Base-by-base conservation (phyloP, 2,888 invertebrate genomes). In the Volucella zonaria region DNA sequence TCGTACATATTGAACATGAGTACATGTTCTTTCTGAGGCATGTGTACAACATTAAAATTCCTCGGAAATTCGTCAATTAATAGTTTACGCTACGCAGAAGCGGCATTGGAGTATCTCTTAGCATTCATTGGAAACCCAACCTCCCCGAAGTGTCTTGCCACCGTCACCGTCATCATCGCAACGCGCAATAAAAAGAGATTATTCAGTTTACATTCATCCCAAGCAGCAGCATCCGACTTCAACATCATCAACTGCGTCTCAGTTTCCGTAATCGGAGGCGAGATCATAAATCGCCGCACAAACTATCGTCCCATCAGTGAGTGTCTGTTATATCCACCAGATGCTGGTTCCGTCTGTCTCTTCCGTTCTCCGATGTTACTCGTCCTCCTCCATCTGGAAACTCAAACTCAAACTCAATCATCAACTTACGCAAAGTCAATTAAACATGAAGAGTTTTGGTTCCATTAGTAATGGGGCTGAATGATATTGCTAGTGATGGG, bases 251-350 rank as follows among this genome's bases (percentile, higher is more conserved):
- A 1, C 31, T 31, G 31, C 31, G 31, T 31, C 31, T 31, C 31
- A 31, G 6, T 31, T 64, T 64, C 68, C 47, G 15, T 51, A 56
- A 70, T 70, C 56, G 56, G 58, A 47, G 31, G 15, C 62, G 23
- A 40, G 43, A 68, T 78, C 78, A 71, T 64, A 78, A 64, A 78
- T 78, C 56, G 59, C 14, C 59, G 42, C 59, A 58, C 43, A 59
- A 31, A 31, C 15, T 59, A 45, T 67, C 42, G 31, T 59, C 18
- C 23, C 14, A 9, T 1, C 14, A 23, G 40, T 23, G 59, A 49
- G n/a, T 47, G 52, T 9, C 40, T 10, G 15, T 61, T 31, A 31
- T 31, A 31, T 45, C n/a, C 61, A 45, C 43, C 12, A 40, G 18
- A 59, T 42, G 38, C 31, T 31, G 6, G 6, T 31, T 31, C 31